Evolutionary conservation across 2,888 invertebrate genomes (phyloP).

Genomic region (Lithophane socia): DNA sequence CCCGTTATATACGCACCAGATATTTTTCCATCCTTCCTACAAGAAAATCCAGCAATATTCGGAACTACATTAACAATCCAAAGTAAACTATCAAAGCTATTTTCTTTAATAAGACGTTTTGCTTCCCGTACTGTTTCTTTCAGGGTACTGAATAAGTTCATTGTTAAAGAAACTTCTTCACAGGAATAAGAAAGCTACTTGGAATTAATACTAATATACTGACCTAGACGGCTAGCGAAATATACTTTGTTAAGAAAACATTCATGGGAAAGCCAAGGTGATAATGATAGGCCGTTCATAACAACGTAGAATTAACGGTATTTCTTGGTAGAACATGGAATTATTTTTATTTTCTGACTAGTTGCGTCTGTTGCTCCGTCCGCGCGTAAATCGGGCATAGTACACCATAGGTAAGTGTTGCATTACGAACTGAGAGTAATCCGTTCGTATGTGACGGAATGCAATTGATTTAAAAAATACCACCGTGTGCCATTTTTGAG

Average conservation of each 20-base stretch:
- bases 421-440: not conserved
- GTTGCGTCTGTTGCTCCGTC: not conserved
- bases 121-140: conserved; percentile 51
- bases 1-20: conserved; percentile 64
- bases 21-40: conserved; percentile 68
- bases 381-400: not conserved
- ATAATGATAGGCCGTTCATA: conserved; percentile 22
- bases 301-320: conserved; percentile 37
- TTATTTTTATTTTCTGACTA: not conserved
- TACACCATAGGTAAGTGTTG: not conserved
- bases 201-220: not conserved
- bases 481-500: not conserved
- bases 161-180: conserved; percentile 24
- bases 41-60: conserved; percentile 74
- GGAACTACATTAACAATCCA: conserved; percentile 78
- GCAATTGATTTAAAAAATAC: not conserved
- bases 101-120: conserved; percentile 67
- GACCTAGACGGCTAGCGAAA: not conserved
- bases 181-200: not conserved
- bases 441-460: not conserved
- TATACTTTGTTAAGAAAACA: not conserved
- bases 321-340: not conserved
- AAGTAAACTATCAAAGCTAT: conserved; percentile 75
- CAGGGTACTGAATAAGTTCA: conserved; percentile 57
- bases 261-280: not conserved